These are phyloP conservation scores for Willisornis vidua DNA, from an alignment of 2,113 vertebrate species.

Conservation along the genomic window DNA sequence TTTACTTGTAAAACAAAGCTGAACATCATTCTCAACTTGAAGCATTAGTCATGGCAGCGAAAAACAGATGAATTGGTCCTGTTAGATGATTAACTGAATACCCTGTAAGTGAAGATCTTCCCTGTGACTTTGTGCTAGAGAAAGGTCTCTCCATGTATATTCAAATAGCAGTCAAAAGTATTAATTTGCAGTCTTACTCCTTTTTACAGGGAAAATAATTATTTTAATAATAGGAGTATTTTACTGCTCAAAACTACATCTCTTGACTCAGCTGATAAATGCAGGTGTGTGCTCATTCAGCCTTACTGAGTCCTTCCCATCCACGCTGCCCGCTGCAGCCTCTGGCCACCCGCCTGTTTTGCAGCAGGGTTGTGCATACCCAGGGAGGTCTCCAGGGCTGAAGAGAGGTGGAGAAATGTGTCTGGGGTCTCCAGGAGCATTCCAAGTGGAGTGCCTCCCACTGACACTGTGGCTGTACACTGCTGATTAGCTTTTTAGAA, in stretches of 20 bases:
- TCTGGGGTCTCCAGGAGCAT: not conserved
- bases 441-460: not conserved
- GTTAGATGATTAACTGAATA: not conserved
- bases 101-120: not conserved
- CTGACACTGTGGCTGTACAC: not conserved
- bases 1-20: not conserved
- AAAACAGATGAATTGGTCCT: not conserved
- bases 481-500: not conserved
- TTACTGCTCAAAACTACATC: not conserved
- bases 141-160: not conserved
- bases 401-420: not conserved
- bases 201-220: not conserved
- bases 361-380: not conserved
- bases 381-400: not conserved
- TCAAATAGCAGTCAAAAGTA: not conserved
- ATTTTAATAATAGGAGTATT: not conserved
- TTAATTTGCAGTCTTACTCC: not conserved
- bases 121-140: not conserved
- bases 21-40: not conserved
- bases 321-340: fast-evolving
- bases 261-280: not conserved
- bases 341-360: not conserved
- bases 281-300: not conserved
- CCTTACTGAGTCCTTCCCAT: not conserved
- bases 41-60: not conserved